Conservation (phyloP, 1,140 invertebrate species). For the Bemisia tabaci region DNA sequence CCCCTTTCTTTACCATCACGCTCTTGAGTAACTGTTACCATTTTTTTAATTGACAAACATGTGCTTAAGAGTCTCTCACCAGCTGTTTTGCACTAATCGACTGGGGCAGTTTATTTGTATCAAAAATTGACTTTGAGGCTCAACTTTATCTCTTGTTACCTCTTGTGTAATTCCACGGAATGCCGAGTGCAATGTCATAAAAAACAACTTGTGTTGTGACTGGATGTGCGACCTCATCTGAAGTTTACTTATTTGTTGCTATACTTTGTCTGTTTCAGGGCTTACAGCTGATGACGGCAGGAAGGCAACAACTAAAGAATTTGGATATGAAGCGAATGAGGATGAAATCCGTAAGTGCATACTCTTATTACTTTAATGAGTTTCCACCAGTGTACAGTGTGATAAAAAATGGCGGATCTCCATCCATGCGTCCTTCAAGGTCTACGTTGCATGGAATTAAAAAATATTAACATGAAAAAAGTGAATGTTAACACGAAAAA, state of each 20-base stretch:
- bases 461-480: too few relatives aligned
- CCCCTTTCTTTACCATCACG: too few relatives aligned
- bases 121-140: background rate
- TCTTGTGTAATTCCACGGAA: background rate
- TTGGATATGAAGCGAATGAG: background rate
- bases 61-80: too few relatives aligned
- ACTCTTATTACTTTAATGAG: too few relatives aligned
- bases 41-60: too few relatives aligned
- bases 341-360: background rate
- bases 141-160: background rate
- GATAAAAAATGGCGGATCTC: too few relatives aligned
- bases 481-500: too few relatives aligned
- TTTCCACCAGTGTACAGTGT: too few relatives aligned
- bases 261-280: background rate
- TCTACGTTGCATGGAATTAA: too few relatives aligned
- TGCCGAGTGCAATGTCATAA: background rate
- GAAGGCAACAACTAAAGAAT: background rate
- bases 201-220: background rate
- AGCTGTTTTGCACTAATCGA: too few relatives aligned
- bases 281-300: background rate
- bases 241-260: background rate
- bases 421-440: too few relatives aligned
- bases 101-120: background rate
- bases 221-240: background rate
- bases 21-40: too few relatives aligned